Conservation (phyloP, 2,888 invertebrate genomes). For the Calameuta idolon region DNA sequence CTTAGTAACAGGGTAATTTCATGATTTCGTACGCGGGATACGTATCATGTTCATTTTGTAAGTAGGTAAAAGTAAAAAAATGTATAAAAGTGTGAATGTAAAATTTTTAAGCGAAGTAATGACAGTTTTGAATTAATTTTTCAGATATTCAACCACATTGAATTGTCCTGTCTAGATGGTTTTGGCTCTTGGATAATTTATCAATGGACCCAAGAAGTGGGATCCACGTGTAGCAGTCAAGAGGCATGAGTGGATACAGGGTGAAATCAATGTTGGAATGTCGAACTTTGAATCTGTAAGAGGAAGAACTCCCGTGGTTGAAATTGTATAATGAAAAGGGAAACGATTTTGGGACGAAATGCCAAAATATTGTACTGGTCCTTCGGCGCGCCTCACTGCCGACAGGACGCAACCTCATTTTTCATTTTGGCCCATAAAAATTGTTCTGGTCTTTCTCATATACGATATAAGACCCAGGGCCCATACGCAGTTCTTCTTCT, state of each 20-base stretch:
- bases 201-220: neutral
- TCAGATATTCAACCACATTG: too few relatives aligned
- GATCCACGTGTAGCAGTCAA: neutral
- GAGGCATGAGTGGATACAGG: neutral
- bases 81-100: neutral
- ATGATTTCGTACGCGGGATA: neutral
- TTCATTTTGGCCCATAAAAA: conserved; percentile 54
- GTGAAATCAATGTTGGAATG: neutral
- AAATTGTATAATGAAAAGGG: neutral
- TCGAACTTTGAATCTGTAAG: neutral
- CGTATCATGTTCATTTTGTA: neutral
- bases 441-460: conserved; percentile 26
- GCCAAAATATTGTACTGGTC: conserved; percentile 60
- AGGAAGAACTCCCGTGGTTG: neutral
- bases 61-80: neutral
- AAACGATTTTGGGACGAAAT: conserved; percentile 38
- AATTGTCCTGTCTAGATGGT: neutral
- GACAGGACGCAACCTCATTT: conserved; percentile 57
- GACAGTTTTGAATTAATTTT: too few relatives aligned
- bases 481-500: neutral
- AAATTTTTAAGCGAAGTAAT: too few relatives aligned
- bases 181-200: neutral
- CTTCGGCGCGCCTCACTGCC: conserved; percentile 19
- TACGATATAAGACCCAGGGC: neutral
- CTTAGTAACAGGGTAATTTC: neutral